Evolutionary conservation across 2,888 invertebrate species (phyloP), one percentile per base, ranked within the genome.

Genomic region (Agrilus cyanescens): DNA sequence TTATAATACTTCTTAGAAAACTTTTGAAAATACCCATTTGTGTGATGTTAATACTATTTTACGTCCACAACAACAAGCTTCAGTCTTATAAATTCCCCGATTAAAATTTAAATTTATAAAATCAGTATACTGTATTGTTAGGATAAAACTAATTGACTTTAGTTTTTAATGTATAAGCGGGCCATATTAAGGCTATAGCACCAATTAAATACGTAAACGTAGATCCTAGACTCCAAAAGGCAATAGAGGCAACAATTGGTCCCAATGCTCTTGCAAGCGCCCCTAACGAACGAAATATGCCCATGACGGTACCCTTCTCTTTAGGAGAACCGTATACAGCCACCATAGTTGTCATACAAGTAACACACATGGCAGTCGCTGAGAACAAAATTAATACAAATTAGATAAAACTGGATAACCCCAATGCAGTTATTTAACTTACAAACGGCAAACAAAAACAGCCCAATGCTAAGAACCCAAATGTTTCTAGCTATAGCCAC

Each of bases 341-440:
- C n/a, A 88, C 88, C 64, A 94, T 70, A 3, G 95, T 87, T 57
- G 91, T 96, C 70, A 97, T 76, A 59, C 91, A 93, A 10, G 97
- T 94, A 15, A 97, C 95, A 25, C 95, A 93, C 65, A 93, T 80
- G n/a, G 88, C 84, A 8, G 87, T 88, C 13, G 87, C 85, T 85
- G 54, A 29, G 66, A 63, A 44, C 43, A 53, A 57, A 46, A 47
- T 18, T n/a, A 44, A 30, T 38, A 38, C 20, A 31, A 15, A 12
- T 29, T 38, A 32, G 32, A 8, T 12, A 29, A 1, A 18, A 16
- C 20, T 32, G 15, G 4, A 1, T 25, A 3, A 31, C 2, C 2
- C 10, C 4, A 32, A 31, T 15, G 36, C 20, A 15, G 14, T 13
- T 14, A 14, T 2, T 41, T 42, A 55, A 78, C 86, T 81, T 71